These are phyloP conservation scores for Etia nguti DNA, from an alignment of 2,113 vertebrate species.

Conservation along the genomic window DNA sequence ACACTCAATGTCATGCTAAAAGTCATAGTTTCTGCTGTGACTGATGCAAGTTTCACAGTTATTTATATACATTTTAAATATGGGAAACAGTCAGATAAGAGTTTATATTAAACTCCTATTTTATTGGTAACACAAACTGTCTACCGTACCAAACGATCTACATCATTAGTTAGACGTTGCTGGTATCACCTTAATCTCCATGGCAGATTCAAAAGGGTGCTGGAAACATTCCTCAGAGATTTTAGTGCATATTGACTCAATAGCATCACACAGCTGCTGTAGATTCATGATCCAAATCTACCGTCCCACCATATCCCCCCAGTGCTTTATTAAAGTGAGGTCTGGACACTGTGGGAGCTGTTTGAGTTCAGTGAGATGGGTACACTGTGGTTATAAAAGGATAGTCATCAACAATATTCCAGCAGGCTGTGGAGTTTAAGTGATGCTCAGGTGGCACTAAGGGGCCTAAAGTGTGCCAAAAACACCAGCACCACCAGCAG, in stretches of 20 bases:
- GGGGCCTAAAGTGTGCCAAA: neutral
- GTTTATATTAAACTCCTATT: accelerated
- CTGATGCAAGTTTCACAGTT: neutral
- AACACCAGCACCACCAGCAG: neutral
- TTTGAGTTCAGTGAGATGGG: neutral
- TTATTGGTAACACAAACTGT: neutral
- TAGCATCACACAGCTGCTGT: neutral
- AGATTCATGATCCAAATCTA: neutral
- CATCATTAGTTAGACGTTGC: neutral
- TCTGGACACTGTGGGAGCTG: neutral
- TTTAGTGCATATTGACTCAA: neutral
- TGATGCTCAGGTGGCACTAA: neutral
- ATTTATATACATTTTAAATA: accelerated
- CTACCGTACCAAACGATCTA: accelerated
- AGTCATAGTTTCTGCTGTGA: neutral
- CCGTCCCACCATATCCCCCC: neutral
- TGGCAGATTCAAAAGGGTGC: accelerated
- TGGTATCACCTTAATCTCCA: neutral
- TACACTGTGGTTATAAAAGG: neutral
- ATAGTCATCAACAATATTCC: neutral
- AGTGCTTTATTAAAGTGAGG: neutral
- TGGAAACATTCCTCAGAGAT: neutral
- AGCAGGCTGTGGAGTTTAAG: neutral
- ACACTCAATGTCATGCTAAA: neutral
- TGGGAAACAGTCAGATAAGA: neutral